These are phyloP conservation scores for Falco novaeseelandiae DNA, from an alignment of 2,797 vertebrate genomes.

Conservation along the genomic window DNA sequence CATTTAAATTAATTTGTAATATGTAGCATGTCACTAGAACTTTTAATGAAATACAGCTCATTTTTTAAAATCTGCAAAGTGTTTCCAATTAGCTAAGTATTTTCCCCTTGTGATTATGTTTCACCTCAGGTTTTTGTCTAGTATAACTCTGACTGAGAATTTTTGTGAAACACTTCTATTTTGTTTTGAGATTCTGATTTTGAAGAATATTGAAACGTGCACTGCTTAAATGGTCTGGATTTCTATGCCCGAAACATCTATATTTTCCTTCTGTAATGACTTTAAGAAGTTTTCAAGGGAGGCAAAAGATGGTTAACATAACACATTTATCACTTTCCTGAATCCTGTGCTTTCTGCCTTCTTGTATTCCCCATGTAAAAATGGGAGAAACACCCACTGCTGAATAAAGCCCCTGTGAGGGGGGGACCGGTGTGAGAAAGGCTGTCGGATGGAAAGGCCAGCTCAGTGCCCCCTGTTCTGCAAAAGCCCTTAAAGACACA, in stretches of 20 bases:
- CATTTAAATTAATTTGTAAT: background rate
- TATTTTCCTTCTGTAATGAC: background rate
- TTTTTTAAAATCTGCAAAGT: background rate
- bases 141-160: background rate
- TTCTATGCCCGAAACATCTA: background rate
- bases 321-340: background rate
- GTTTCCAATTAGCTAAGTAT: constrained; percentile 6
- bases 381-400: background rate
- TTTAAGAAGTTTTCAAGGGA: background rate
- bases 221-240: background rate
- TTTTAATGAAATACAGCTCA: background rate
- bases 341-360: background rate
- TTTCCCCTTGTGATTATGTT: background rate
- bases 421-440: background rate
- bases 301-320: background rate
- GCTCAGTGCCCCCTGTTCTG: background rate
- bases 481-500: background rate
- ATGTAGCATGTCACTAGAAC: background rate
- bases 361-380: background rate
- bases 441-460: background rate
- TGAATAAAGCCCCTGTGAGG: background rate
- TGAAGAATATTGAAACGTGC: background rate
- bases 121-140: background rate
- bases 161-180: background rate
- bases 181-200: background rate